Evolutionary conservation across 1,140 invertebrate genomes (phyloP).

Genomic region (Eciton burchellii): DNA sequence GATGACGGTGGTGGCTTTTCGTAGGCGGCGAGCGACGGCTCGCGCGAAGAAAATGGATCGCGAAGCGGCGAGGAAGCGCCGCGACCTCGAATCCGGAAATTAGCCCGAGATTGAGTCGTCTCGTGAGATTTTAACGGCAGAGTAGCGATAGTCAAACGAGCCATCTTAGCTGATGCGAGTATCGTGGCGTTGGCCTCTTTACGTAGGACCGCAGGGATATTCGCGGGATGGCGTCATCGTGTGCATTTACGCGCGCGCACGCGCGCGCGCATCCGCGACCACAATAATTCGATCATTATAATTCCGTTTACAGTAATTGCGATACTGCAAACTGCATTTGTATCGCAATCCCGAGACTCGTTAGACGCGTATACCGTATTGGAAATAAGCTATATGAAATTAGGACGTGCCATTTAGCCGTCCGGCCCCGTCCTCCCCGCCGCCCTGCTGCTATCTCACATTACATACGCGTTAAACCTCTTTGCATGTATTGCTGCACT

Average conservation of each 20-base stretch:
- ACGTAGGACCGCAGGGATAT: slow-evolving; percentile 4
- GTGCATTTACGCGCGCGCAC: neutral
- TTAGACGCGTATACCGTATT: slow-evolving; percentile 4
- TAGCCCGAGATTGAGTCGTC: slow-evolving; percentile 46
- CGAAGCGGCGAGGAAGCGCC: neutral
- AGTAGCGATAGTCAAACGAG: slow-evolving; percentile 29
- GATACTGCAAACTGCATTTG: slow-evolving; percentile 16
- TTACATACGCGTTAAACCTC: slow-evolving; percentile 27
- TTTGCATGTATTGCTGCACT: slow-evolving; percentile 4
- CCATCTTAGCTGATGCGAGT: slow-evolving; percentile 54
- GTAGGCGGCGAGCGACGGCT: neutral
- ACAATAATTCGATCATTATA: slow-evolving; percentile 28
- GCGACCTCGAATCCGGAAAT: slow-evolving; percentile 24
- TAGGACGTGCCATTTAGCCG: slow-evolving; percentile 30
- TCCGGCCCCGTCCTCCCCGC: neutral
- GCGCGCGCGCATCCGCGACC: neutral
- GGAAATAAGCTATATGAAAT: slow-evolving; percentile 41
- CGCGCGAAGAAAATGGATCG: neutral
- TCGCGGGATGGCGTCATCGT: neutral
- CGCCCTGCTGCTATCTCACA: neutral
- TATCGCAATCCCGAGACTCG: slow-evolving; percentile 12
- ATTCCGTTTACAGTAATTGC: slow-evolving; percentile 8
- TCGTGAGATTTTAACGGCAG: slow-evolving; percentile 44
- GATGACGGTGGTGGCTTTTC: slow-evolving; percentile 1
- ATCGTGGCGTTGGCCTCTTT: neutral